Conservation (phyloP, 2,888 invertebrate species). For the Eupithecia insigniata region DNA sequence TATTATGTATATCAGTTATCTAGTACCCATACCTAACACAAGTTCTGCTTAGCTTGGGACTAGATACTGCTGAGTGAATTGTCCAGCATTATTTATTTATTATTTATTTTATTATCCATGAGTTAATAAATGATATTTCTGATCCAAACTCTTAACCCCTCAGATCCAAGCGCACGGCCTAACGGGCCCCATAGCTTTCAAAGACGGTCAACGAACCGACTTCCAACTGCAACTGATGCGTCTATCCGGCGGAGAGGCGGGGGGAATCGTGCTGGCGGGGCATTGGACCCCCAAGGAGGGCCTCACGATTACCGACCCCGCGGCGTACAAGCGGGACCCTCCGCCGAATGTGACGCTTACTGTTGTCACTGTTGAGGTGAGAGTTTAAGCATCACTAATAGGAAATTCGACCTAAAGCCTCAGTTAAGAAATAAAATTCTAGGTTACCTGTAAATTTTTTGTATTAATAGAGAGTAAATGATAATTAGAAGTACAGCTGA, state of each 20-base stretch:
- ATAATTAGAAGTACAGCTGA: too few species aligned
- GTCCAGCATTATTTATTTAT: too few species aligned
- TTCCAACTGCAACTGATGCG: constrained; percentile 94
- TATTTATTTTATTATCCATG: too few species aligned
- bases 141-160: background rate
- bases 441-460: too few species aligned
- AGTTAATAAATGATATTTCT: too few species aligned
- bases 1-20: too few species aligned
- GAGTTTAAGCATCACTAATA: background rate
- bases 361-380: constrained; percentile 95
- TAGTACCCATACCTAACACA: too few species aligned
- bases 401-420: background rate
- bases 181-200: constrained; percentile 94
- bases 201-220: constrained; percentile 91
- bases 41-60: too few species aligned
- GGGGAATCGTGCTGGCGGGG: constrained; percentile 89
- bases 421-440: too few species aligned
- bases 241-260: constrained; percentile 88
- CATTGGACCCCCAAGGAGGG: constrained; percentile 91
- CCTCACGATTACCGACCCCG: constrained; percentile 92
- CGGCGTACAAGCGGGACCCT: constrained; percentile 92
- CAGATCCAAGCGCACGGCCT: constrained; percentile 93
- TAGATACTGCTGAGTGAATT: too few species aligned
- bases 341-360: constrained; percentile 93
- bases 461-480: too few species aligned